Conservation (phyloP, 64 coral and sea anemone genomes). For the Platygyra sinensis region DNA sequence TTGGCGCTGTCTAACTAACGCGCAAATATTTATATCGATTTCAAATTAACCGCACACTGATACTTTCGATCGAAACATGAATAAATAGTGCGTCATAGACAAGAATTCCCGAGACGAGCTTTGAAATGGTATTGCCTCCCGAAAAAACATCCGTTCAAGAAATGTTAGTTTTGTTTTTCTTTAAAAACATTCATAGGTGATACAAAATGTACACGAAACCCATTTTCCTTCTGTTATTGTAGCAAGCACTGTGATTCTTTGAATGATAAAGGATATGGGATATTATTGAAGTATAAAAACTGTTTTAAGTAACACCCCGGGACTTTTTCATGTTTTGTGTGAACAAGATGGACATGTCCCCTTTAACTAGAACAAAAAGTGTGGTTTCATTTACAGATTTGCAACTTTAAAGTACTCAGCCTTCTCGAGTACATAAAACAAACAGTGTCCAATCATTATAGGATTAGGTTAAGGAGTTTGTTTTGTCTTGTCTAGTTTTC, state of each 20-base stretch:
- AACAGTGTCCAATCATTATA: background rate
- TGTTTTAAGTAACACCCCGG: no score
- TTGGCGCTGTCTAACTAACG: background rate
- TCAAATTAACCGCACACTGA: background rate
- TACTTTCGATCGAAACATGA: background rate
- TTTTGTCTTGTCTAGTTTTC: conserved; percentile 20
- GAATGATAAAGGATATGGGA: no score
- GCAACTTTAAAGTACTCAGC: background rate
- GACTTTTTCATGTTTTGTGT: no score
- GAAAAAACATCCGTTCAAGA: background rate
- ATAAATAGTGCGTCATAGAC: background rate
- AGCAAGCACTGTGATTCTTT: no score
- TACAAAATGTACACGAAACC: background rate
- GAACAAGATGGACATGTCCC: no score
- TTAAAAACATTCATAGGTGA: background rate
- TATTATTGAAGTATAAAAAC: no score
- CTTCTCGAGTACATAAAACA: background rate
- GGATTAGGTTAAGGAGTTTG: background rate
- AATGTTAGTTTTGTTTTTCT: background rate
- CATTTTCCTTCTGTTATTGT: no score
- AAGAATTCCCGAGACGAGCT: background rate
- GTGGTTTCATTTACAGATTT: background rate
- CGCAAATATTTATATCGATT: background rate
- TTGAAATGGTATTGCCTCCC: background rate
- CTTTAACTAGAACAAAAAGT: background rate